Conservation (phyloP, 1,140 invertebrate genomes). For the Limonius californicus region DNA sequence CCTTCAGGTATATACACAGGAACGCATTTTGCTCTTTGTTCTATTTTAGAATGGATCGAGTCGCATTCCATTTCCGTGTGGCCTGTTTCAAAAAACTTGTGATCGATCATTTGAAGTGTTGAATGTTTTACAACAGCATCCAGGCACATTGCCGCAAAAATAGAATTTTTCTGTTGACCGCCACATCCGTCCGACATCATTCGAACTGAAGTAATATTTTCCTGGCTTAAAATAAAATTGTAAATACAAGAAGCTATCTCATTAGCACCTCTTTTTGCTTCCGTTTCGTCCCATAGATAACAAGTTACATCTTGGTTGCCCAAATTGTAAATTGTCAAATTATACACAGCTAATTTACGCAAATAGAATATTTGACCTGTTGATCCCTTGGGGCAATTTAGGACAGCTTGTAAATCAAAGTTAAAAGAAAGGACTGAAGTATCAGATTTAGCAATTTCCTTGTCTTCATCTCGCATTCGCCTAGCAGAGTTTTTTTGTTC, state of each 20-base stretch:
- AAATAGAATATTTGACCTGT: conserved; percentile 25
- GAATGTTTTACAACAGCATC: too few species aligned
- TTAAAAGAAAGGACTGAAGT: conserved; percentile 21
- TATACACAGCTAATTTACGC: background rate
- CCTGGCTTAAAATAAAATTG: background rate
- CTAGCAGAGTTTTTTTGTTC: conserved; percentile 26
- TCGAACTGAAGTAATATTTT: background rate
- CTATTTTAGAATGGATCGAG: too few species aligned
- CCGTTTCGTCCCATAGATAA: background rate
- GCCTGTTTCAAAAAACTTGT: background rate
- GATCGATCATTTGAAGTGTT: too few species aligned
- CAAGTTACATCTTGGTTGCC: background rate
- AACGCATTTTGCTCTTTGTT: background rate
- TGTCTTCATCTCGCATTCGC: conserved; percentile 34
- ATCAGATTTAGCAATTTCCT: conserved; percentile 31
- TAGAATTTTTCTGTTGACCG: too few species aligned
- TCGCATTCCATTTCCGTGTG: background rate
- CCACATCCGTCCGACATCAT: background rate
- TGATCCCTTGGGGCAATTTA: conserved; percentile 38
- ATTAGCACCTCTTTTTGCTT: background rate
- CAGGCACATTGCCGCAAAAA: too few species aligned
- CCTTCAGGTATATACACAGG: background rate
- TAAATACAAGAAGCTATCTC: background rate
- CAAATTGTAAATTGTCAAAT: background rate
- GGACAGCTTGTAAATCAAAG: conserved; percentile 45